Evolutionary conservation across 1,140 invertebrate genomes (phyloP).

Genomic region (Papilio polytes): DNA sequence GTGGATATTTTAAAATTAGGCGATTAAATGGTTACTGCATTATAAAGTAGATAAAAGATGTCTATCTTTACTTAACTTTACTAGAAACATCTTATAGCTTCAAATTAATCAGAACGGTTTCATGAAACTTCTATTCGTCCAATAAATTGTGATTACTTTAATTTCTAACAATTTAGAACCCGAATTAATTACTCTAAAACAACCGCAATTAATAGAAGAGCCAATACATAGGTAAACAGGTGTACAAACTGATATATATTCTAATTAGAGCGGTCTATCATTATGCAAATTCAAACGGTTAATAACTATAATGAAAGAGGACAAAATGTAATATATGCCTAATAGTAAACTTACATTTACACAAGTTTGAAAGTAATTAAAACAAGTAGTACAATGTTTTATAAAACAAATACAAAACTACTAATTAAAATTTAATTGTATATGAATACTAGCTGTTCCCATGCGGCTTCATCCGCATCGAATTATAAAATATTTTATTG

Average conservation of each 20-base stretch:
- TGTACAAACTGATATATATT: slow-evolving; percentile 11
- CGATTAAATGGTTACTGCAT: background rate
- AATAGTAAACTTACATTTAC: background rate
- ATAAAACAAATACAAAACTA: too few species aligned
- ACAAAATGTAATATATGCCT: background rate
- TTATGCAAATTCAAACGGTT: slow-evolving; percentile 21
- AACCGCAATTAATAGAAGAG: background rate
- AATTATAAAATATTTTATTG: too few species aligned
- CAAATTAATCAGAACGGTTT: background rate
- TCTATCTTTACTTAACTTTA: too few species aligned
- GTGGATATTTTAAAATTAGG: background rate
- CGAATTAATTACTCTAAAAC: slow-evolving; percentile 15
- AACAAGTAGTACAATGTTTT: background rate
- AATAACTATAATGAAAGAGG: slow-evolving; percentile 22
- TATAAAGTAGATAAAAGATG: too few species aligned
- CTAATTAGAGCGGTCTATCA: slow-evolving; percentile 10
- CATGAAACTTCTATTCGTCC: background rate
- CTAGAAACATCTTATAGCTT: too few species aligned
- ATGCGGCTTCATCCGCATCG: too few species aligned
- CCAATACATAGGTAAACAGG: background rate
- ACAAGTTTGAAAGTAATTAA: background rate
- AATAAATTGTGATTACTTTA: background rate
- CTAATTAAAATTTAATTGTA: too few species aligned
- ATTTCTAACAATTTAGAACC: background rate
- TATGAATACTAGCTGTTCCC: too few species aligned